These are phyloP conservation scores for Drosophila acutilabella DNA, from an alignment of 2,888 invertebrate genomes.

Conservation along the genomic window DNA sequence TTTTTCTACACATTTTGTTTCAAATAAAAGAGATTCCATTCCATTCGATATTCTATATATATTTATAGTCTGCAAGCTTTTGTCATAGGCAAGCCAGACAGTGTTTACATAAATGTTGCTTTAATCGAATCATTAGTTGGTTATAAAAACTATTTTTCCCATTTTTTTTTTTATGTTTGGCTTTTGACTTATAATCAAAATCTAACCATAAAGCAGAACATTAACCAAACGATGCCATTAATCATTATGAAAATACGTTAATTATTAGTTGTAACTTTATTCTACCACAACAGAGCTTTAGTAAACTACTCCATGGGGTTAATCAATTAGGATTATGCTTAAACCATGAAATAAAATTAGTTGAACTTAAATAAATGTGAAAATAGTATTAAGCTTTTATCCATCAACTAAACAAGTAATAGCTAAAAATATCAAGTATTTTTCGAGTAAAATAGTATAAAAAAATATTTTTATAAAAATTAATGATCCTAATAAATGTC, in stretches of 20 bases:
- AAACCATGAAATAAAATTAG: too few species aligned
- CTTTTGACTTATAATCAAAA: not conserved
- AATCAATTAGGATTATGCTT: too few species aligned
- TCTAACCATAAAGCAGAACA: not conserved
- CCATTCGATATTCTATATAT: constrained; percentile 27
- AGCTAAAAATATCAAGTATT: too few species aligned
- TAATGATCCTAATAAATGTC: too few species aligned
- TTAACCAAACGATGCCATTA: not conserved
- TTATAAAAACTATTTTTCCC: too few species aligned
- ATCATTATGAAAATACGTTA: not conserved
- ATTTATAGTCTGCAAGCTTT: constrained; percentile 14
- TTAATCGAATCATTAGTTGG: not conserved
- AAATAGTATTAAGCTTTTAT: too few species aligned
- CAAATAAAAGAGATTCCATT: constrained; percentile 30
- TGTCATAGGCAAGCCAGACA: not conserved
- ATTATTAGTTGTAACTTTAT: not conserved
- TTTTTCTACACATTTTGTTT: constrained; percentile 32
- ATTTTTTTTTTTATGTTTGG: not conserved
- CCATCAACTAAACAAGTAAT: too few species aligned
- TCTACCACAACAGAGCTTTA: too few species aligned
- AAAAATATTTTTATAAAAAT: too few species aligned
- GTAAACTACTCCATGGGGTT: too few species aligned
- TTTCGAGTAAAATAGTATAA: too few species aligned
- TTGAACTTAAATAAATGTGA: too few species aligned
- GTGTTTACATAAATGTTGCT: constrained; percentile 7